Evolutionary conservation across 2,113 vertebrate genomes (phyloP).

Genomic region (Sarotherodon lohbergeri): DNA sequence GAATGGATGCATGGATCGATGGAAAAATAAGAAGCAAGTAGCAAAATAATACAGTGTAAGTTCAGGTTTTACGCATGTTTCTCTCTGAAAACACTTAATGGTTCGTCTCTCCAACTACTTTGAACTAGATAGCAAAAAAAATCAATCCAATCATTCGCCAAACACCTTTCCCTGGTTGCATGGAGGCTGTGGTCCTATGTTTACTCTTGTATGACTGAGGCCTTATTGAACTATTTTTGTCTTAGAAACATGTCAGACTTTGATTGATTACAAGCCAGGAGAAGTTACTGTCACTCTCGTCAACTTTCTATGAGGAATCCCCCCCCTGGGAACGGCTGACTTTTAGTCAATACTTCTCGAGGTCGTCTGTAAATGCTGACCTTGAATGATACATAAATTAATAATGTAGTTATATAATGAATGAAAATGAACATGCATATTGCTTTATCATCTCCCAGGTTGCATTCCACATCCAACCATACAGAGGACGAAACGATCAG

Average conservation of each 20-base stretch:
- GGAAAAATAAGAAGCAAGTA: neutral
- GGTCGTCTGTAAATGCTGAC: neutral
- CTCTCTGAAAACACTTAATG: neutral
- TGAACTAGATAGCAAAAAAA: neutral
- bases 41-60: neutral
- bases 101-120: neutral
- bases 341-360: neutral
- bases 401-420: neutral
- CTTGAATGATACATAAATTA: neutral
- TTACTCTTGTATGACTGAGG: neutral
- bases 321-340: neutral
- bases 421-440: neutral
- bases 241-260: neutral
- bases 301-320: neutral
- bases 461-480: constrained; percentile 86
- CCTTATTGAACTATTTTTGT: neutral
- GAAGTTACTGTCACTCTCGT: neutral
- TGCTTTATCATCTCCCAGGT: constrained; percentile 66
- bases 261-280: neutral
- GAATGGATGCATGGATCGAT: neutral
- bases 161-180: neutral
- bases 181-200: neutral
- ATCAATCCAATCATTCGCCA: neutral
- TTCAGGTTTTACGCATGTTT: neutral
- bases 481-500: constrained; percentile 82